Base-by-base conservation (phyloP, 2,113 vertebrate genomes). In the Nannospalax galili region DNA sequence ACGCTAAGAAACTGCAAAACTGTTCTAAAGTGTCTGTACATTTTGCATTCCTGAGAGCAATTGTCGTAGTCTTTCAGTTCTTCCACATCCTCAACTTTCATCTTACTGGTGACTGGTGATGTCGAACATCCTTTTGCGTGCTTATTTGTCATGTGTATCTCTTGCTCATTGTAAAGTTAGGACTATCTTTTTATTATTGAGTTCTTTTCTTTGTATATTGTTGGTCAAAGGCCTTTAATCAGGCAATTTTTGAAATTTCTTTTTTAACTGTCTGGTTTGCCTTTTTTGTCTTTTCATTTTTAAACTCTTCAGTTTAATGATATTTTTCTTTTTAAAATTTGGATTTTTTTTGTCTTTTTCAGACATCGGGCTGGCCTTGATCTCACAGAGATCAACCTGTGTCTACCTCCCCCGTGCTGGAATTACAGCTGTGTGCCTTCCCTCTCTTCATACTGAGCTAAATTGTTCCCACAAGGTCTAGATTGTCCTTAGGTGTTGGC, bases 41-140 rank as follows among this genome's bases (percentile, higher is more conserved):
- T 93, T 89, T 93, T 92, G 16, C 45, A 92, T 95, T 73, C n/a
- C 65, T 65, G n/a, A 58, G 35, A 81, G 32, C 70, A 75, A 1
- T 70, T 75, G 10, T 67, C 26, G 84, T 42, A 73, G 84, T 89
- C 24, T 88, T 95, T 7, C 4, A 95, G 0, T 78, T 84, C 42
- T 12, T 80, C 19, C 15, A 91, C 2, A 81, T 85, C 37, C 28
- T 65, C 15, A 32, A 78, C 77, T 96, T 35, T 56, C 28, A 58
- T 94, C 37, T 64, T 64, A 8, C 32, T 77, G 19, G 37, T 84
- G 62, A 78, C 67, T 26, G 74, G 48, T 84, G 65, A 60, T 91
- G 45, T 84, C 84, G 80, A 88, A 6, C 24, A 37, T 60, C 26
- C 60, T 81, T 81, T 62, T 14, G 62, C 40, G 24, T 64, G 28